Evolutionary conservation across 2,113 vertebrate genomes (phyloP), one percentile per base, ranked within the genome.

Genomic region (Murina feae): DNA sequence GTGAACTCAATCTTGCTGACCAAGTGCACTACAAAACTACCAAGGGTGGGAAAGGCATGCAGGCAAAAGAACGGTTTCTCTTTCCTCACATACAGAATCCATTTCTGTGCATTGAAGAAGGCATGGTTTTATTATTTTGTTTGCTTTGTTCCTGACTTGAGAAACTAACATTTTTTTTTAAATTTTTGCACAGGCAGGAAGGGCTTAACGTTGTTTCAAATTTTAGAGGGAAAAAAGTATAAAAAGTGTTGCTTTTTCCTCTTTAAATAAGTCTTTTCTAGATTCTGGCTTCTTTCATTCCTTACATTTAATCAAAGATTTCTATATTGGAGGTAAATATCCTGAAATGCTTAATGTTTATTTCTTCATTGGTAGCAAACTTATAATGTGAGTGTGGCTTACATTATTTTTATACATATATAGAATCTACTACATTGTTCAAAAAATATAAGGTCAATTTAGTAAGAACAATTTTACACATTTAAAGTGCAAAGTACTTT

Each of bases 401-500:
- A 28, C 23, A 60, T 60, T 60, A 60, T 60, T 60, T 60, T 25
- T 28, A 60, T 60, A 60, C 58, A 60, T 28, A 60, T 28, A 60
- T 28, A 60, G 58, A 60, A 60, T 60, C 58, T 28, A 25, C 58
- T 60, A 60, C 58, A 72, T 63, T 75, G 82, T 72, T 90, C 76
- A 87, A 53, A 75, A 88, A 88, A 81, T 84, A 89, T 78, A 87
- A 84, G 81, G 80, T 96, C 89, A 94, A 51, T 76, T 74, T 79
- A 63, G 39, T 80, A 86, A 49, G 55, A 71, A 86, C 13, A 91
- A 65, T 74, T 82, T 91, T 58, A 74, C 32, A 37, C 44, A 66
- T 58, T 58, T 72, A 39, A 90, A 74, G 78, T 37, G 42, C 49
- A 86, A 53, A 78, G 18, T 44, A 55, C 39, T 94, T 96, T 89